A percentile compares a stretch with the other conserved stretches of the same genome.
Conservation (phyloP, 2,888 invertebrate genomes). For the Hemithea aestivaria region DNA sequence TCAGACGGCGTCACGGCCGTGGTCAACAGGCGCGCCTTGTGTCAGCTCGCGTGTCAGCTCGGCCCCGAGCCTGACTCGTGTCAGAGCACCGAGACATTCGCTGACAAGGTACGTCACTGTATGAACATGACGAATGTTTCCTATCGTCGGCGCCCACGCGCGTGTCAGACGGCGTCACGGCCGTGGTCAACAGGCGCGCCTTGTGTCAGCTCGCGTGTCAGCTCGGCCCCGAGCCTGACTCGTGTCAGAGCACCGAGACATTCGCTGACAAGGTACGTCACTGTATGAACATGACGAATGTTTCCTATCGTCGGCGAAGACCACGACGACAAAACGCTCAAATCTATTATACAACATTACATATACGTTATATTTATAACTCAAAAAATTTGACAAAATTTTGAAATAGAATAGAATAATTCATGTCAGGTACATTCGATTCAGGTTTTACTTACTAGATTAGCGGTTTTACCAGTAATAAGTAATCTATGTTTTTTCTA, state of each 20-base stretch:
- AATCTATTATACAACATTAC: no score
- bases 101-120: constrained; percentile 45
- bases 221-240: constrained; percentile 84
- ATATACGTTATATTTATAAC: no score
- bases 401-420: no score
- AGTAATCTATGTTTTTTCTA: no score
- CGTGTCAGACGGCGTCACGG: constrained; percentile 59
- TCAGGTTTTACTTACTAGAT: no score
- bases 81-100: constrained; percentile 93
- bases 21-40: constrained; percentile 90
- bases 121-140: constrained; percentile 81
- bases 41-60: constrained; percentile 98
- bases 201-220: constrained; percentile 99
- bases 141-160: constrained; percentile 88
- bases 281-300: constrained; percentile 64
- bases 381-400: no score
- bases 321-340: no score
- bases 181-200: constrained; percentile 88
- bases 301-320: constrained; percentile 91
- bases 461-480: no score
- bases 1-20: constrained; percentile 74
- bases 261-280: constrained; percentile 77
- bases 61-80: constrained; percentile 86
- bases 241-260: constrained; percentile 93
- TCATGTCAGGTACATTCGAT: no score